These are phyloP conservation scores for Lordiphosa stackelbergi DNA, from an alignment of 1,140 invertebrate genomes.

Conservation along the genomic window DNA sequence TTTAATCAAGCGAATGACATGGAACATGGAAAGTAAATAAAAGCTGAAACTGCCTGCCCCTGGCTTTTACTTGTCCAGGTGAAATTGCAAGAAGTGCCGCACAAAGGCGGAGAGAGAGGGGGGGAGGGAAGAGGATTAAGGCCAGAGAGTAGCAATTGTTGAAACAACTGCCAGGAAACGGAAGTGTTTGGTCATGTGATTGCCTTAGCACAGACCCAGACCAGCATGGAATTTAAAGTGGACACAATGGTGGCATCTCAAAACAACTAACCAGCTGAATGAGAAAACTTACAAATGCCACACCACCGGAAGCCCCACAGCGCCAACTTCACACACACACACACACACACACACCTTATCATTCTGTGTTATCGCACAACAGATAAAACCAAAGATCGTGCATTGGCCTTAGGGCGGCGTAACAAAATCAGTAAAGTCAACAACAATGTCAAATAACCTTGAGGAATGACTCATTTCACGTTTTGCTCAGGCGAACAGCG, in stretches of 20 bases:
- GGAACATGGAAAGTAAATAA: too few relatives aligned
- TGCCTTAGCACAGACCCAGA: too few relatives aligned
- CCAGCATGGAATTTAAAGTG: neutral
- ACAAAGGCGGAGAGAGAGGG: too few relatives aligned
- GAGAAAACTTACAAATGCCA: slow-evolving; percentile 7
- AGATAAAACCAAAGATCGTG: slow-evolving; percentile 34
- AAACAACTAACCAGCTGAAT: slow-evolving; percentile 3
- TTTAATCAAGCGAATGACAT: too few relatives aligned
- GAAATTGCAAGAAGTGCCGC: too few relatives aligned
- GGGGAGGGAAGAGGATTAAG: too few relatives aligned
- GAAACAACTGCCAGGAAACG: slow-evolving; percentile 1
- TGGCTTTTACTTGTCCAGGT: too few relatives aligned
- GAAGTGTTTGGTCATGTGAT: slow-evolving; percentile 1
- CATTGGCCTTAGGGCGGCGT: slow-evolving; percentile 36
- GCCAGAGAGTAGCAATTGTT: too few relatives aligned
- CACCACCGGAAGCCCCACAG: slow-evolving; percentile 5
- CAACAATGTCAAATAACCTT: slow-evolving; percentile 42
- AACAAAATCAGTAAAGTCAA: slow-evolving; percentile 15
- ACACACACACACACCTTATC: slow-evolving; percentile 1
- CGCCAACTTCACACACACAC: slow-evolving; percentile 7
- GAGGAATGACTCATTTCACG: slow-evolving; percentile 42
- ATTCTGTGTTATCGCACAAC: slow-evolving; percentile 31
- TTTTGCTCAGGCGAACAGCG: neutral
- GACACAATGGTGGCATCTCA: neutral
- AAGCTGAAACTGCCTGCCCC: too few relatives aligned